Conservation (phyloP, 2,888 invertebrate genomes). For the Phorcus lineatus region DNA sequence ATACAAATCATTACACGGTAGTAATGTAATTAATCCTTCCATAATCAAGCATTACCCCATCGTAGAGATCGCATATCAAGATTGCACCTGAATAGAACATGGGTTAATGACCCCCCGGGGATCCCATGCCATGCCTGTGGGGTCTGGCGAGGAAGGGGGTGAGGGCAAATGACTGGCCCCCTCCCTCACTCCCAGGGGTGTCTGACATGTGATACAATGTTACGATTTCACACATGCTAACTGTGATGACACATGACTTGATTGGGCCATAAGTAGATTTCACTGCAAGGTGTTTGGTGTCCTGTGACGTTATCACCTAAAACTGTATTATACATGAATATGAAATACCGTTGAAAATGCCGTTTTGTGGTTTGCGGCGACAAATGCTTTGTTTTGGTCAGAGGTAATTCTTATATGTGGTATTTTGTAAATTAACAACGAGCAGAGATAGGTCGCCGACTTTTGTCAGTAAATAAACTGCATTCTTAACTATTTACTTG, state of each 20-base stretch:
- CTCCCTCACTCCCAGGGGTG: neutral
- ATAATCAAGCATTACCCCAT: neutral
- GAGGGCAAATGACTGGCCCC: neutral
- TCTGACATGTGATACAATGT: slow-evolving; percentile 7
- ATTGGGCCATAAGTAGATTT: neutral
- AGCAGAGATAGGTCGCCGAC: too few relatives aligned
- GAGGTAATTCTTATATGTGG: too few relatives aligned
- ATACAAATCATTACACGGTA: neutral
- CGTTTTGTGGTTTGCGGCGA: too few relatives aligned
- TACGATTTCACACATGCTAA: slow-evolving; percentile 9
- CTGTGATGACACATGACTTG: neutral
- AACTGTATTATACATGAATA: too few relatives aligned
- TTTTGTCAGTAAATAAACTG: too few relatives aligned
- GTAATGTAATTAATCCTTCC: neutral
- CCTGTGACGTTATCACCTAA: too few relatives aligned
- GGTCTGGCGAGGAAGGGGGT: neutral
- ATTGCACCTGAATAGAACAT: neutral
- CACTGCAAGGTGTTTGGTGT: too few relatives aligned
- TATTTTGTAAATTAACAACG: too few relatives aligned
- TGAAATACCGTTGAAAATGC: too few relatives aligned
- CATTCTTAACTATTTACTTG: too few relatives aligned
- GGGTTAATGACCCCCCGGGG: neutral
- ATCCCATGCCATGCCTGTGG: neutral
- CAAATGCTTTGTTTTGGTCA: too few relatives aligned
- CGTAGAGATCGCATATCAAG: neutral